Base-by-base conservation (phyloP, 1,140 invertebrate species). In the Dryas iulia region DNA sequence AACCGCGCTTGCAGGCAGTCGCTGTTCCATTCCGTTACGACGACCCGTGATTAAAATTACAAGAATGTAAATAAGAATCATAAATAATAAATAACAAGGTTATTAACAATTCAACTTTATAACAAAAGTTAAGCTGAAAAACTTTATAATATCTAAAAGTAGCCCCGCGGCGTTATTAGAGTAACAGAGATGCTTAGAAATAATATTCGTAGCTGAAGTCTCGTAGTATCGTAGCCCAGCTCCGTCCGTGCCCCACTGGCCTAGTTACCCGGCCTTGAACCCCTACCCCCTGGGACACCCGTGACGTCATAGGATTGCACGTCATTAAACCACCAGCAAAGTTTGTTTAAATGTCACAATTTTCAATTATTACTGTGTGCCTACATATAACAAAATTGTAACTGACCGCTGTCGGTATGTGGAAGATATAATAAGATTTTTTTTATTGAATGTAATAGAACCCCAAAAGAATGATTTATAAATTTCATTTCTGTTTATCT, bases 251-350 rank as follows among this genome's bases (percentile, higher is more conserved):
- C 76, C 81, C 88, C 77, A 89, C 74, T 90, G 84, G 83, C 88
- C 86, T 76, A 89, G 68, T 84, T 88, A 74, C 66, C 60, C 84
- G 84, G 80, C 88, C 86, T 89, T 90, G 86, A 89, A 90, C 85
- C 83, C 78, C 76, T 73, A 39, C 72, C 68, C 71, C 73, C 59
- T 57, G 63, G 58, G 62, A 61, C 68, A 86, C 86, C 85, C 74
- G 84, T 90, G 87, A 89, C 86, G 86, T 87, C 83, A 63, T 26
- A 63, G 52, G 52, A 54, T 56, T 62, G 28, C 52, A 63, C 61
- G 61, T 63, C 30, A 63, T 54, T 26, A 30, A 30, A 18, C 54
- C 2, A 58, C 56, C 14, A 7, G 31, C 31, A 8, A 8, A 14
- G 39, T 47, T 21, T 10, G 14, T 21, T 21, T 47, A 47, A 47